Evolutionary conservation across 2,113 vertebrate species (phyloP).

Genomic region (Thalassarche chlororhynchos): DNA sequence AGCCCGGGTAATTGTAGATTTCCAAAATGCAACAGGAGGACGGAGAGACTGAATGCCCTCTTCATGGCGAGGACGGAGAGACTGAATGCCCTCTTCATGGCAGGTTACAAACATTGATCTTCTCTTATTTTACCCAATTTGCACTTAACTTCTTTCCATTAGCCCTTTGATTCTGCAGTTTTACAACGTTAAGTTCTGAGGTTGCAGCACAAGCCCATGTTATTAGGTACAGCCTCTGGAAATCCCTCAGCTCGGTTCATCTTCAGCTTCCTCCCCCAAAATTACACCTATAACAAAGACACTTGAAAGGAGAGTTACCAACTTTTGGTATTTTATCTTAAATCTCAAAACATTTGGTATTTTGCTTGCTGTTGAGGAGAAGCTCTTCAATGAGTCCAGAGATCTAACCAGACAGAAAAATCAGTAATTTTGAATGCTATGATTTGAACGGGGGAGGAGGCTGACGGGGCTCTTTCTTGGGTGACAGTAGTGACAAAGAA

Average conservation of each 20-base stretch:
- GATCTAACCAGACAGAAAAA: background rate
- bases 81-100: background rate
- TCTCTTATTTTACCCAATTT: constrained; percentile 56
- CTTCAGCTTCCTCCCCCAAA: background rate
- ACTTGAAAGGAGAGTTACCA: background rate
- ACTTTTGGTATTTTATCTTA: background rate
- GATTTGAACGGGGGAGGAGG: background rate
- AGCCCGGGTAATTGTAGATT: constrained; percentile 31
- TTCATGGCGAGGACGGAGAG: constrained; percentile 12
- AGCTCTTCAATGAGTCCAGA: background rate
- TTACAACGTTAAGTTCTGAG: background rate
- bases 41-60: constrained; percentile 6
- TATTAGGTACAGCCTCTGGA: background rate
- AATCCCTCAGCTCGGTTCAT: background rate
- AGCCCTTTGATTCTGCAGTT: constrained; percentile 46
- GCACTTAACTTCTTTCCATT: constrained; percentile 51
- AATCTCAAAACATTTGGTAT: background rate
- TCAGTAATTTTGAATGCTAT: background rate
- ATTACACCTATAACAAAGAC: background rate
- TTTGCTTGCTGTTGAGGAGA: background rate
- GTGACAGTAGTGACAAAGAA: constrained; percentile 1
- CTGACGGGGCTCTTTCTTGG: background rate
- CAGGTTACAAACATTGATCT: constrained; percentile 36
- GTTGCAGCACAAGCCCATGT: background rate
- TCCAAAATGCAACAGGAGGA: constrained; percentile 57